Evolutionary conservation across 2,797 vertebrate genomes (phyloP), one percentile per base, ranked within the genome.

Genomic region (Ceyx erithaca): DNA sequence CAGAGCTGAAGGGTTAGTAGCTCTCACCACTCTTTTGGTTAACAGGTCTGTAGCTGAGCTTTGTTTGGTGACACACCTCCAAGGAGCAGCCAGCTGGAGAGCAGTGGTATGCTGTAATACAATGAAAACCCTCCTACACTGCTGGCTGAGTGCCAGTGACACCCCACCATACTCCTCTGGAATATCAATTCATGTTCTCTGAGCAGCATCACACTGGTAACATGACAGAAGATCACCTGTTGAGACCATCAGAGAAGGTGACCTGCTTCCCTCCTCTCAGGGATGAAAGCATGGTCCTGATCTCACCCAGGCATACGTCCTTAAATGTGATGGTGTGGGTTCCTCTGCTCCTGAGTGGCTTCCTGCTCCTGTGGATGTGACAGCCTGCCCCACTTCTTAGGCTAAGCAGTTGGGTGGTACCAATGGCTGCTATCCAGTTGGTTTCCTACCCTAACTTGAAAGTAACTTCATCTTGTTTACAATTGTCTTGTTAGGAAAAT

Each of bases 231-330:
- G 76, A 71, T 31, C n/a, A 41, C 11, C 31, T 67, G 7, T 20
- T 4, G 6, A 59, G 31, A 57, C 14, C 6, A 77, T 51, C 14
- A 41, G 37, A 46, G 25, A 85, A 30, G 26, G 14, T 43, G 26
- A 25, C 11, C 12, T 35, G 4, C 16, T 71, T 76, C 26, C 69
- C 67, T 52, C 22, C 20, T 43, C 35, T 46, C 1, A 1, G 33
- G 23, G 75, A 25, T 52, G 69, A 35, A 77, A 77, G 14, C 0
- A 0, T 33, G 49, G 28, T 46, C 57, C 61, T 57, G 40, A 5
- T 46, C 78, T 15, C 17, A 5, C 4, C 18, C 10, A 28, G 19
- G 8, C n/a, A 20, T 7, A 25, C 0, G 0, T 58, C 3, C 4
- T 49, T n/a, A 87, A 57, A 33, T 0, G 1, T 12, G 22, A 22